phyloP scores from a whole-genome alignment of 2,113 vertebrate genomes.

The Poecilia latipinna region DNA sequence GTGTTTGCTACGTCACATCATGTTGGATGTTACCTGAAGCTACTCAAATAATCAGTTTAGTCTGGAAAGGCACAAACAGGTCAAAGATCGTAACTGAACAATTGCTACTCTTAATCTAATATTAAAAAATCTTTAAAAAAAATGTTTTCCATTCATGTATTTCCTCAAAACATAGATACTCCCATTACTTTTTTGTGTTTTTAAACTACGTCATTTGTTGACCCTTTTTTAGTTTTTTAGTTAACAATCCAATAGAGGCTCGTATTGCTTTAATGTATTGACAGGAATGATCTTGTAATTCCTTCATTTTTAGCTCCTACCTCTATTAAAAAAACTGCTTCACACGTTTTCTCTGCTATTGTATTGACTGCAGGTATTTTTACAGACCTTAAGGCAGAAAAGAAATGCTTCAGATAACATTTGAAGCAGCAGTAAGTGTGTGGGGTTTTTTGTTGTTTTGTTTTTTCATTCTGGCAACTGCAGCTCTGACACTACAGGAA shows the following conservation, averaged over 20 bases:
- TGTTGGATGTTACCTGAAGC: not conserved
- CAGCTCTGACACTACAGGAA: constrained; percentile 18
- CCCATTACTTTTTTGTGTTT: not conserved
- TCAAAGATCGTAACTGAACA: too few relatives aligned
- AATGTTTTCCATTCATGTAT: too few relatives aligned
- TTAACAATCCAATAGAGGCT: not conserved
- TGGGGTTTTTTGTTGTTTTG: not conserved
- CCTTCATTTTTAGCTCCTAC: not conserved
- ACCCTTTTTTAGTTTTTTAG: not conserved
- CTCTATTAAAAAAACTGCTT: too few relatives aligned
- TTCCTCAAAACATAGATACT: too few relatives aligned
- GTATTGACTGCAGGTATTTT: not conserved
- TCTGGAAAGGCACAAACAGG: too few relatives aligned
- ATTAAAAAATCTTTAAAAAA: too few relatives aligned
- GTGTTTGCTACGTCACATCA: constrained; percentile 3
- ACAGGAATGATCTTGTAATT: not conserved
- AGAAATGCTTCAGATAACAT: not conserved
- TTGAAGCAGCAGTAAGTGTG: constrained; percentile 10
- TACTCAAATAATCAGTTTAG: constrained; percentile 9
- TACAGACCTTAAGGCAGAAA: not conserved
- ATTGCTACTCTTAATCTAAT: too few relatives aligned
- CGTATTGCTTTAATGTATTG: not conserved
- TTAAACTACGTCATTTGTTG: not conserved
- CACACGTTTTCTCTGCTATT: not conserved
- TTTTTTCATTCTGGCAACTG: constrained; percentile 21